Evolutionary conservation across 2,888 invertebrate genomes (phyloP).

Genomic region (Coelogynopora nodosa): DNA sequence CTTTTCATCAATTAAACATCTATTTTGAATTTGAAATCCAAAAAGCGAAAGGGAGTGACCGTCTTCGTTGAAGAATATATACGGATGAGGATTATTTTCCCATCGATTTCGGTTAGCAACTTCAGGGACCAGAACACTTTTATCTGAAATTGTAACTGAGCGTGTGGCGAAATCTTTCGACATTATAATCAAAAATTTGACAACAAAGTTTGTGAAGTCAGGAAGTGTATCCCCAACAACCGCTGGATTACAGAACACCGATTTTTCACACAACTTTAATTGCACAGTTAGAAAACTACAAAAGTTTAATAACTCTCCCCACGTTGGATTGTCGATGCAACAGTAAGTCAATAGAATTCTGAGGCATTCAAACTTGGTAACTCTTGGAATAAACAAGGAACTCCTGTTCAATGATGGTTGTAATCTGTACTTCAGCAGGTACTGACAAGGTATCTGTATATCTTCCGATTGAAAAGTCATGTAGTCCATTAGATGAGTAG

Average conservation of each 20-base stretch:
- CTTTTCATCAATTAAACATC: constrained; percentile 53
- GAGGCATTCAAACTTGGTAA: neutral
- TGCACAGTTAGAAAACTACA: constrained; percentile 14
- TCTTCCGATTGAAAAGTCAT: neutral
- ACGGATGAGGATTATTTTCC: constrained; percentile 56
- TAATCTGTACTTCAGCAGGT: neutral
- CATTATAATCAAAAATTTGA: constrained; percentile 3
- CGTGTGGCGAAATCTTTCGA: constrained; percentile 35
- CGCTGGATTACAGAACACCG: neutral
- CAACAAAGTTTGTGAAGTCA: constrained; percentile 13
- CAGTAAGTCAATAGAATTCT: neutral
- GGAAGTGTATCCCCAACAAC: neutral
- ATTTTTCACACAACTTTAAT: neutral
- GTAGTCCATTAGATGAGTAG: neutral
- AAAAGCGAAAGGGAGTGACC: constrained; percentile 55
- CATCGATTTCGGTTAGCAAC: neutral
- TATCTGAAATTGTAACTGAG: neutral
- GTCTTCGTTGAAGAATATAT: constrained; percentile 58
- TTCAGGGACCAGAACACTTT: neutral
- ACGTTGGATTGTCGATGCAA: constrained; percentile 6
- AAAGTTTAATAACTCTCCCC: constrained; percentile 29
- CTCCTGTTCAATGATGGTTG: neutral
- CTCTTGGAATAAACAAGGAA: neutral
- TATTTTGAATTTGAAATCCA: constrained; percentile 53
- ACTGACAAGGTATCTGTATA: neutral